Base-by-base conservation (phyloP, 1,140 invertebrate genomes). In the Drosophila simulans region DNA sequence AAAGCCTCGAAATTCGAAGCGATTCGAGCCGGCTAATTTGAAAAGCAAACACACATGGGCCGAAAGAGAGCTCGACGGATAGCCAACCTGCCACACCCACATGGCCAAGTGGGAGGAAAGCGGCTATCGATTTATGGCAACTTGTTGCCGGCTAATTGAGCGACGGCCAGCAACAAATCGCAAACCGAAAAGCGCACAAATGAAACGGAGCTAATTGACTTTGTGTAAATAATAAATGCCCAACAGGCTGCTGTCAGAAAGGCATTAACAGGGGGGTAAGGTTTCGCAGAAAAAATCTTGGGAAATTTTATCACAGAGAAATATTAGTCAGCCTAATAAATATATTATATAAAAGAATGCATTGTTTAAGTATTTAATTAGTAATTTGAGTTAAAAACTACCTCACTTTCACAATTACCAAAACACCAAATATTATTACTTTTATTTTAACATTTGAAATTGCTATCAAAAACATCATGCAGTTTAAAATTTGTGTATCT, bases 61-160 rank as follows among this genome's bases (percentile, higher is more conserved):
- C 48, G n/a, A 27, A 27, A 27, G 46, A 48, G 22, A 48, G 46
- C 46, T 25, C 53, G 39, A 22, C 7, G 37, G 37, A 4, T 25
- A 37, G 40, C 60, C 55, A 25, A 27, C 12, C 45, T 34, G 58
- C 58, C 55, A 40, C 31, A 58, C 75, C 70, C 79, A 63, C 55
- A 51, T 17, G 51, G 40, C 56, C 54, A 46, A 45, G 55, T 25
- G 54, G 57, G 65, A 76, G 55, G 75, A 88, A 86, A 89, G 83
- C 76, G 74, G 48, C 40, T 35, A 31, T 69, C 56, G 70, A 49
- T 58, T 83, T 83, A 65, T 79, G 83, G 70, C 49, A 74, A 88
- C 83, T 88, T 86, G 84, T 86, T 83, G 84, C 66, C 45, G 79
- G 83, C 76, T 86, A 86, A 86, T 86, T 86, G 83, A 78, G 80